phyloP scores from a whole-genome alignment of 2,888 invertebrate genomes.

The Chymomyza fuscimana region DNA sequence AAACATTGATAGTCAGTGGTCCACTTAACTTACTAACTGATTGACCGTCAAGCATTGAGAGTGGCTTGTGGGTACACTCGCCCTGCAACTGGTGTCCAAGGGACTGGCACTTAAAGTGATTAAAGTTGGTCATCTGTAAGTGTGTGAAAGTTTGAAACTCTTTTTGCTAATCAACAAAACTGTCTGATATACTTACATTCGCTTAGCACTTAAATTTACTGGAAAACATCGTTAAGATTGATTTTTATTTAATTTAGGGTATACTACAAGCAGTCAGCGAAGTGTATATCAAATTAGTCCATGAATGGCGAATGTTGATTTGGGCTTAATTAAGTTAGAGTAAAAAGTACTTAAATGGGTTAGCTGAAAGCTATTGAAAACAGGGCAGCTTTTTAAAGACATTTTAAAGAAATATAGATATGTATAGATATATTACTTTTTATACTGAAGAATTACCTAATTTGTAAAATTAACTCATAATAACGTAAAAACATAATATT shows the following conservation, averaged over 20 bases:
- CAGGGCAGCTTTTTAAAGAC: background rate
- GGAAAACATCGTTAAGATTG: background rate
- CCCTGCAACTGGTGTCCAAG: slow-evolving; percentile 3
- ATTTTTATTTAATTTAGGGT: background rate
- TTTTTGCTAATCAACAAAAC: slow-evolving; percentile 4
- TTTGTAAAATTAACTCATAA: no score
- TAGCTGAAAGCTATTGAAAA: slow-evolving; percentile 25
- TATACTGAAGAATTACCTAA: no score
- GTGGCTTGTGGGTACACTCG: no score
- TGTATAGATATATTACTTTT: no score
- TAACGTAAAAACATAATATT: no score
- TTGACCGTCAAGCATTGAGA: slow-evolving; percentile 34
- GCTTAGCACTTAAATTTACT: background rate
- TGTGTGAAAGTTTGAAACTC: slow-evolving; percentile 13
- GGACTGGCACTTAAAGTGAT: slow-evolving; percentile 61
- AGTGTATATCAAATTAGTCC: background rate
- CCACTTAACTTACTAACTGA: slow-evolving; percentile 44
- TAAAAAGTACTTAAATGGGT: background rate
- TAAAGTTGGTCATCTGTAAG: slow-evolving; percentile 31
- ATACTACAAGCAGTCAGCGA: background rate
- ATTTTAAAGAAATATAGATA: no score
- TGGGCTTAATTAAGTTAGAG: slow-evolving; percentile 64
- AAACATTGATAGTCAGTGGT: background rate
- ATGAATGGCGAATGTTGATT: slow-evolving; percentile 62
- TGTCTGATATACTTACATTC: background rate